These are phyloP conservation scores for Drosophila busckii DNA, from an alignment of 1,140 invertebrate genomes.

Conservation along the genomic window DNA sequence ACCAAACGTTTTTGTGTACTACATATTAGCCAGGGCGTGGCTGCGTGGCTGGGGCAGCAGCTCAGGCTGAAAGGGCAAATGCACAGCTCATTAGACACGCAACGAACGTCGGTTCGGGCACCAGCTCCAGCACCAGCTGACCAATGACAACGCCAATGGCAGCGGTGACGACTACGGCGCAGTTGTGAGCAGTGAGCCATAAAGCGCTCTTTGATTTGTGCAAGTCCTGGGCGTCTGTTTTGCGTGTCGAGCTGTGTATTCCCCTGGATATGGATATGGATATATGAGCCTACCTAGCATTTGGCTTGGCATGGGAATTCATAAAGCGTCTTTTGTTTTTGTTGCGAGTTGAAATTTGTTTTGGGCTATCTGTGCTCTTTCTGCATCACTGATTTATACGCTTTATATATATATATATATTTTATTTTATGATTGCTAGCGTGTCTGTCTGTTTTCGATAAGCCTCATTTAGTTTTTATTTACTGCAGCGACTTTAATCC, in stretches of 20 bases:
- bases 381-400: conserved; percentile 67
- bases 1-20: too few relatives aligned
- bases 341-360: conserved; percentile 47
- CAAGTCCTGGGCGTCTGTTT: conserved; percentile 37
- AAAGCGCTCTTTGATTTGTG: conserved; percentile 65
- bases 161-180: conserved; percentile 18
- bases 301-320: too few relatives aligned
- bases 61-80: conserved; percentile 4
- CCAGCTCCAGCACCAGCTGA: conserved; percentile 3
- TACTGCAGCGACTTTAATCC: conserved; percentile 41
- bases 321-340: conserved; percentile 20
- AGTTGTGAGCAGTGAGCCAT: conserved; percentile 54
- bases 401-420: conserved; percentile 57
- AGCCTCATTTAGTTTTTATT: conserved; percentile 71
- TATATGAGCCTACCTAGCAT: too few relatives aligned
- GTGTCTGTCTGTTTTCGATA: conserved; percentile 46
- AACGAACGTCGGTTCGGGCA: conserved; percentile 56
- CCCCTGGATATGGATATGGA: too few relatives aligned
- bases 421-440: conserved; percentile 45
- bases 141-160: too few relatives aligned
- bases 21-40: too few relatives aligned
- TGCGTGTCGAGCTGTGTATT: too few relatives aligned
- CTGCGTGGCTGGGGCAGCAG: background rate
- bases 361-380: conserved; percentile 57
- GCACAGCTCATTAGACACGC: conserved; percentile 76